Conservation (phyloP, 2,797 vertebrate genomes). For the Acipenser ruthenus region DNA sequence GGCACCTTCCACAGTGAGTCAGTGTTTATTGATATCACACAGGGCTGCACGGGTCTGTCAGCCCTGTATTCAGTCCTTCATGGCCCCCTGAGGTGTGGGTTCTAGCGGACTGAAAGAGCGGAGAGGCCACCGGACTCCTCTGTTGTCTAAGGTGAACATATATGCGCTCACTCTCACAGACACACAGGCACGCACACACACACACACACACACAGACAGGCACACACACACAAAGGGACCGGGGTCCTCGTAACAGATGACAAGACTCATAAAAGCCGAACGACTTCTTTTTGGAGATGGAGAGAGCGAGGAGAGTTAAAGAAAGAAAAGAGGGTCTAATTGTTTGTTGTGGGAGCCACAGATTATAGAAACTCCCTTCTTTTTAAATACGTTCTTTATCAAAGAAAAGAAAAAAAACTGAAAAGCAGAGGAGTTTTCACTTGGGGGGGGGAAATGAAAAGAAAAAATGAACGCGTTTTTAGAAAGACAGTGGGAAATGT, state of each 20-base stretch:
- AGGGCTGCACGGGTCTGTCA: slow-evolving; percentile 75
- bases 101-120: slow-evolving; percentile 61
- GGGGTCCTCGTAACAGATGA: slow-evolving; percentile 66
- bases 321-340: slow-evolving; percentile 59
- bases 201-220: slow-evolving; percentile 26
- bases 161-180: slow-evolving; percentile 41
- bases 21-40: slow-evolving; percentile 74
- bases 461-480: too few species aligned
- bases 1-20: slow-evolving; percentile 69
- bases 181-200: slow-evolving; percentile 16
- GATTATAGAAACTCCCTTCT: slow-evolving; percentile 61
- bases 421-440: slow-evolving; percentile 45
- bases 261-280: slow-evolving; percentile 78
- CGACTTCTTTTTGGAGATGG: slow-evolving; percentile 28
- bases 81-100: slow-evolving; percentile 71
- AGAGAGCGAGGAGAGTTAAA: slow-evolving; percentile 32
- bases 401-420: slow-evolving; percentile 34
- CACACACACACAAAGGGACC: slow-evolving; percentile 23
- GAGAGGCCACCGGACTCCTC: slow-evolving; percentile 53
- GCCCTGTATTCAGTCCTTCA: slow-evolving; percentile 66
- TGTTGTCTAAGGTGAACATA: slow-evolving; percentile 73
- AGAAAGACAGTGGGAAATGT: too few species aligned
- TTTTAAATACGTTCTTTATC: slow-evolving; percentile 54
- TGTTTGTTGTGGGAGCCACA: slow-evolving; percentile 74
- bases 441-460: slow-evolving; percentile 12